Evolutionary conservation across 2,888 invertebrate genomes (phyloP).

Genomic region (Pristionchus mayeri): DNA sequence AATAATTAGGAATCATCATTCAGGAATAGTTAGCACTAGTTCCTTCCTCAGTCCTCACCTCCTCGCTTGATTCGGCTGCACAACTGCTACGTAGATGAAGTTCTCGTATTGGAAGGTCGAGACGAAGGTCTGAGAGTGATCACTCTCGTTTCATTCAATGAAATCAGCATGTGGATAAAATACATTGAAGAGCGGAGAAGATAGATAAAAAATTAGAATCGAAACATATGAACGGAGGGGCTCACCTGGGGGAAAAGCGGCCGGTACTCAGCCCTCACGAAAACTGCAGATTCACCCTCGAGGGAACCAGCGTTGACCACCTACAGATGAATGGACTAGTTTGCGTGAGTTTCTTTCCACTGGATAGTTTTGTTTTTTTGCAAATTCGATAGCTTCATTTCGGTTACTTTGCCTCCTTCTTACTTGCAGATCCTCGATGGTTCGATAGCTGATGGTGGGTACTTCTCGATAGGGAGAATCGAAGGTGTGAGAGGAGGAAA

Average conservation of each 20-base stretch:
- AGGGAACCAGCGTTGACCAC: conserved; percentile 61
- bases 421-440: conserved; percentile 43
- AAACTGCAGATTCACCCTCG: conserved; percentile 73
- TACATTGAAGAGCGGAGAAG: too few relatives aligned
- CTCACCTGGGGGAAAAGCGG: conserved; percentile 53
- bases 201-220: conserved; percentile 70
- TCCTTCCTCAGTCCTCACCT: not conserved
- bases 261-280: conserved; percentile 68
- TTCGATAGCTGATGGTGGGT: conserved; percentile 47
- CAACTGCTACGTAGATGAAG: conserved; percentile 78
- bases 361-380: not conserved
- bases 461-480: conserved; percentile 72
- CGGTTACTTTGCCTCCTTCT: not conserved
- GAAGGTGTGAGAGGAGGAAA: conserved; percentile 67
- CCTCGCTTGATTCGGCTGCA: conserved; percentile 69
- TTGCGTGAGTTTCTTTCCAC: too few relatives aligned
- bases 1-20: too few relatives aligned
- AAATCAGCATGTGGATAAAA: not conserved
- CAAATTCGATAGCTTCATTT: not conserved
- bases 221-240: too few relatives aligned
- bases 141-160: not conserved
- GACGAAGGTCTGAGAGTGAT: conserved; percentile 70
- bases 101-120: conserved; percentile 77
- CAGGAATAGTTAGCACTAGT: too few relatives aligned
- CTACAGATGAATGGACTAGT: conserved; percentile 1